phyloP scores from a whole-genome alignment of 2,113 vertebrate genomes.

The Butorides virescens region DNA sequence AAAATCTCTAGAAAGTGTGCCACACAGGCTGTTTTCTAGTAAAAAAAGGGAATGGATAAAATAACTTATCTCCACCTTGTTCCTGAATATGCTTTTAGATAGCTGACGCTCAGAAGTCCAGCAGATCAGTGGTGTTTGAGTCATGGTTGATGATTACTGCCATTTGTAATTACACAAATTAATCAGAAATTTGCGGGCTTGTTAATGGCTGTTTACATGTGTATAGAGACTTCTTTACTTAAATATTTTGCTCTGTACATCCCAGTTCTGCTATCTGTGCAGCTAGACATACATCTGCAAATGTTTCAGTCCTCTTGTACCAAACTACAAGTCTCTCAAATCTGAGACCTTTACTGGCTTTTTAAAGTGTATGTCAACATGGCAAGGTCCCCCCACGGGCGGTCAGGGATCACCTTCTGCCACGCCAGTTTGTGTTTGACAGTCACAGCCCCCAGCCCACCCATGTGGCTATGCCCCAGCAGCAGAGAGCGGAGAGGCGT shows the following conservation, averaged over 20 bases:
- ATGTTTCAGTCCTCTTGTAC: neutral
- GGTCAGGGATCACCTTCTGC: neutral
- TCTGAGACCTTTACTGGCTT: neutral
- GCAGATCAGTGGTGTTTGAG: neutral
- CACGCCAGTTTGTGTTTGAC: neutral
- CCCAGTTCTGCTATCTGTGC: neutral
- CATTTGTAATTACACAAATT: neutral
- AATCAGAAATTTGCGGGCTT: neutral
- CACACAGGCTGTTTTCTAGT: neutral
- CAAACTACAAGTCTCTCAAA: neutral
- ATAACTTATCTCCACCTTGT: neutral
- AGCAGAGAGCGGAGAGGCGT: neutral
- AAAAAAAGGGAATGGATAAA: neutral
- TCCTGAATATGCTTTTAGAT: neutral
- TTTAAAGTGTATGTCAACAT: neutral
- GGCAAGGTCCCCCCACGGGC: neutral
- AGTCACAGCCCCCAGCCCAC: neutral
- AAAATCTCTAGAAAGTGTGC: neutral
- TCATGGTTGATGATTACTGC: neutral
- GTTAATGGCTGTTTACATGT: neutral
- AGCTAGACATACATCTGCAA: neutral
- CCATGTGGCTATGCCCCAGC: fast-evolving
- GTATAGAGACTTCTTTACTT: neutral
- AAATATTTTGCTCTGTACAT: neutral
- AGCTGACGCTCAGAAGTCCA: neutral